Evolutionary conservation across 2,113 vertebrate genomes (phyloP).

Genomic region (Xenopus borealis): DNA sequence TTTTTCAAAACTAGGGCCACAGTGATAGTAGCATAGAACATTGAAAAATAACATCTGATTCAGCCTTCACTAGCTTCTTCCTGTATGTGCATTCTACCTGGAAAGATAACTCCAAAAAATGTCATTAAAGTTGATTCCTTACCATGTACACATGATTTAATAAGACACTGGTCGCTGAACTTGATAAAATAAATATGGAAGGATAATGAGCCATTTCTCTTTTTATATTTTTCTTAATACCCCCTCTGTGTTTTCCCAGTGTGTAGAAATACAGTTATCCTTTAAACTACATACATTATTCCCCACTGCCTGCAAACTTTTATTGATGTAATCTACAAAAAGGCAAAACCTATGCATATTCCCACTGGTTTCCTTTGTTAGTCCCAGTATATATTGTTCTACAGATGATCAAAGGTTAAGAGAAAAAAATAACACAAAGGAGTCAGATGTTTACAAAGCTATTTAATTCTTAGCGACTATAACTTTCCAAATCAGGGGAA

Average conservation of each 20-base stretch:
- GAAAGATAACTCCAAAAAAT: too few relatives aligned
- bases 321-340: conserved; percentile 40
- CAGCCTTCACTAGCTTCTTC: too few relatives aligned
- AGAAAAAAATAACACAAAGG: not conserved
- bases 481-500: not conserved
- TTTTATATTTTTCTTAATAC: conserved; percentile 42
- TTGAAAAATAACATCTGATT: too few relatives aligned
- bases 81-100: too few relatives aligned
- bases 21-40: too few relatives aligned
- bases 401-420: conserved; percentile 2
- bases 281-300: conserved; percentile 44
- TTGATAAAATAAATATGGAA: conserved; percentile 27
- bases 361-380: not conserved
- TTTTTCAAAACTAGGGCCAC: too few relatives aligned
- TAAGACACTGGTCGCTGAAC: conserved; percentile 10
- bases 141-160: conserved; percentile 5
- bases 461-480: not conserved
- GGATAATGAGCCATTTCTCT: conserved; percentile 35
- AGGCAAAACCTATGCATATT: conserved; percentile 8
- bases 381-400: conserved; percentile 9
- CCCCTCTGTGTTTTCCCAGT: conserved; percentile 27
- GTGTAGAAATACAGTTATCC: conserved; percentile 31
- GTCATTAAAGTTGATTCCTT: too few relatives aligned
- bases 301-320: conserved; percentile 27
- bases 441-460: conserved; percentile 8